phyloP scores from a whole-genome alignment of 2,113 vertebrate genomes.

The Ahaetulla prasina region DNA sequence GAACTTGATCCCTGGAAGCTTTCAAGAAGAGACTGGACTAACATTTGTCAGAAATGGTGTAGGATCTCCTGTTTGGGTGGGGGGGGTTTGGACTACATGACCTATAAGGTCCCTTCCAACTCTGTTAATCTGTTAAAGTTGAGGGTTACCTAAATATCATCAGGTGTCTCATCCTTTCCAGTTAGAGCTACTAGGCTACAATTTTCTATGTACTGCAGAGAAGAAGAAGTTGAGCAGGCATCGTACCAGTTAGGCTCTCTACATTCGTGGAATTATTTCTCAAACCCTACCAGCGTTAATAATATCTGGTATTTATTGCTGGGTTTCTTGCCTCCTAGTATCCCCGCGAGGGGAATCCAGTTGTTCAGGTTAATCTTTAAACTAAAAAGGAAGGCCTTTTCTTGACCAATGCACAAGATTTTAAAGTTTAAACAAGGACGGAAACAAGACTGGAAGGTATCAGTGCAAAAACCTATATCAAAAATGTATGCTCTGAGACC shows the following conservation, averaged over 20 bases:
- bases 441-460: neutral
- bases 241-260: neutral
- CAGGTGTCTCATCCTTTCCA: neutral
- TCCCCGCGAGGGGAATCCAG: neutral
- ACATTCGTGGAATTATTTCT: neutral
- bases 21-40: no score
- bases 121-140: no score
- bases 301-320: neutral
- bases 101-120: no score
- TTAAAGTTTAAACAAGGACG: neutral
- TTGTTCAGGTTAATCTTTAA: neutral
- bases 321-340: no score
- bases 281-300: neutral
- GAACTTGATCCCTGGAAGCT: no score
- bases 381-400: neutral
- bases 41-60: no score
- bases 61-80: no score
- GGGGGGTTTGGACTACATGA: no score
- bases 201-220: neutral
- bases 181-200: neutral
- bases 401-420: neutral
- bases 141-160: neutral
- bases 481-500: neutral
- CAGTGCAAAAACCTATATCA: neutral
- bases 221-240: neutral